A percentile compares a stretch with the other conserved stretches of the same genome.
phyloP scores from a whole-genome alignment of 2,113 vertebrate species.

The Onychorhynchus coronatus region DNA sequence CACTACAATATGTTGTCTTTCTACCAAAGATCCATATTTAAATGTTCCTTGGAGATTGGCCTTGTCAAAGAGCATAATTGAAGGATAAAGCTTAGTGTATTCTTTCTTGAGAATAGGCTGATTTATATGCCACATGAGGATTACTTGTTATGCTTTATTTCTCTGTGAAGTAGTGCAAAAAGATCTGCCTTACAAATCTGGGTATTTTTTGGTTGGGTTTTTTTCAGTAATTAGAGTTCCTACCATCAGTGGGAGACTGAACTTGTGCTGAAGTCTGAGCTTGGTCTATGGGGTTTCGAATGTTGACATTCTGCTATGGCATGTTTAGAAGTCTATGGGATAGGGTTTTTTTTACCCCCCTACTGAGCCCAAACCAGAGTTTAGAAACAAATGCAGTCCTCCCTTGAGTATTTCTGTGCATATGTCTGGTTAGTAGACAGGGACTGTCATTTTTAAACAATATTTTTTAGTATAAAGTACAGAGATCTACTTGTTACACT shows the following conservation, averaged over 20 bases:
- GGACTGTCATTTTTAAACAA: not conserved
- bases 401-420: not conserved
- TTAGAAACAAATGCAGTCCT: not conserved
- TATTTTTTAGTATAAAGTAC: not conserved
- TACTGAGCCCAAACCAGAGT: not conserved
- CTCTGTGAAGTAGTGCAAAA: not conserved
- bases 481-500: not conserved
- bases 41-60: not conserved
- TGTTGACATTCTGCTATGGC: not conserved
- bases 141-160: not conserved
- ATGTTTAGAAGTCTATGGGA: not conserved
- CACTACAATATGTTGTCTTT: not conserved
- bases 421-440: not conserved
- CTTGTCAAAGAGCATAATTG: not conserved
- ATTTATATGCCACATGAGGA: not conserved
- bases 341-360: fast-evolving
- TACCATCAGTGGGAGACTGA: not conserved
- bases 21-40: not conserved
- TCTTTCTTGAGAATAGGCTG: not conserved
- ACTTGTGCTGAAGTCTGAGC: not conserved
- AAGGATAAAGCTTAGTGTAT: not conserved
- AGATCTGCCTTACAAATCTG: not conserved
- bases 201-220: not conserved
- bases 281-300: not conserved
- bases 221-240: not conserved